Conservation (phyloP, 2,797 vertebrate genomes). For the Characodon lateralis region DNA sequence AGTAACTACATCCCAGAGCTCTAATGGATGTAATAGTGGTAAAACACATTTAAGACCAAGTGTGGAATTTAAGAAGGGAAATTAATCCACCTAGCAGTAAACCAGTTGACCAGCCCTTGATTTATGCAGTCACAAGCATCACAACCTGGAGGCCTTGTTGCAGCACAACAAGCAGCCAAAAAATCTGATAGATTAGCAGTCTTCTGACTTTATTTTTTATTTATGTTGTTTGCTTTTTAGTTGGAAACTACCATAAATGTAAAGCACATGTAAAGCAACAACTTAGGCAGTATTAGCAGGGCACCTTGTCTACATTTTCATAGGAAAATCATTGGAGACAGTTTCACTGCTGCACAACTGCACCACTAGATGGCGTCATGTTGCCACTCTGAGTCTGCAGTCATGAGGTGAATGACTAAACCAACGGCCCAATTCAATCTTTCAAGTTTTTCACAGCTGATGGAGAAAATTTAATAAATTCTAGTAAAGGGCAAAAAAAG, state of each 20-base stretch:
- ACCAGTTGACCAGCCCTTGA: not conserved
- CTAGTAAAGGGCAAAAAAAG: not conserved
- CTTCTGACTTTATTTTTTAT: not conserved
- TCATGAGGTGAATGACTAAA: constrained; percentile 44
- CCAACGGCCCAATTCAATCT: constrained; percentile 10
- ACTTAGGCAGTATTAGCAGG: not conserved
- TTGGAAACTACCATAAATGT: not conserved
- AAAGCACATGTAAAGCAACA: not conserved
- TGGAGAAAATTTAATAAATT: constrained; percentile 3
- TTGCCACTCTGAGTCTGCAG: constrained; percentile 35
- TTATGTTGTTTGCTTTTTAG: not conserved
- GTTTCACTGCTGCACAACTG: not conserved
- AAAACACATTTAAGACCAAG: not conserved
- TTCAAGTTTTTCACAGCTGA: constrained; percentile 23
- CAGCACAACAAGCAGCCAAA: not conserved
- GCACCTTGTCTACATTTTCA: not conserved
- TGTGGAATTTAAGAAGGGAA: not conserved
- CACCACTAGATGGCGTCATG: constrained; percentile 77
- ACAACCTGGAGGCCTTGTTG: not conserved
- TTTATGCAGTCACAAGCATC: not conserved
- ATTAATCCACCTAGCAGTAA: not conserved
- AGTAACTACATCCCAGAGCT: not conserved
- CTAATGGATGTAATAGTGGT: not conserved
- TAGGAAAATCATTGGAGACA: not conserved
- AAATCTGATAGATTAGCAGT: not conserved